These are phyloP conservation scores for Bryconaethiops microstoma DNA, from an alignment of 2,797 vertebrate species.

Conservation along the genomic window DNA sequence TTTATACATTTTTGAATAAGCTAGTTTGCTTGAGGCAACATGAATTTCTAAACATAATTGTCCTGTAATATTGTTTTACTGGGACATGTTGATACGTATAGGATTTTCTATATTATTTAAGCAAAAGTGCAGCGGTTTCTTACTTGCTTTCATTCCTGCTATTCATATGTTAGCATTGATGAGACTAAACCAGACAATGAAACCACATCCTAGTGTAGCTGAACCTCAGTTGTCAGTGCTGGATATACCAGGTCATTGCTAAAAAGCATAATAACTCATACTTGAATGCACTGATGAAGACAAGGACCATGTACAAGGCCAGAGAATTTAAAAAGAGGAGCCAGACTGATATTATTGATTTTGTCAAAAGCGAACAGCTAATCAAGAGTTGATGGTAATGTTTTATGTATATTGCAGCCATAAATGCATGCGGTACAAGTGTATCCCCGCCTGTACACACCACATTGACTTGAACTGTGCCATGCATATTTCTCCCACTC, in stretches of 20 bases:
- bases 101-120: too few species aligned
- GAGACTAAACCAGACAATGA: constrained; percentile 6
- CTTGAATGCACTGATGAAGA: constrained; percentile 45
- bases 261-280: constrained; percentile 59
- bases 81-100: too few species aligned
- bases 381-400: constrained; percentile 82
- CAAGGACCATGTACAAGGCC: constrained; percentile 64
- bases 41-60: too few species aligned
- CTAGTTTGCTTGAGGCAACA: too few species aligned
- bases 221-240: constrained; percentile 26
- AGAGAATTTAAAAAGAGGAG: constrained; percentile 60
- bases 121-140: neutral
- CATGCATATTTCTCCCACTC: constrained; percentile 94
- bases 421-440: constrained; percentile 81
- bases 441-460: constrained; percentile 74
- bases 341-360: constrained; percentile 57
- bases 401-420: constrained; percentile 85
- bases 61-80: too few species aligned
- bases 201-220: neutral
- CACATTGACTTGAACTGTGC: constrained; percentile 87
- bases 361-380: constrained; percentile 64
- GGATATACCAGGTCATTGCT: constrained; percentile 24
- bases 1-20: too few species aligned
- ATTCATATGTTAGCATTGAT: neutral
- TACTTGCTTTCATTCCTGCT: constrained; percentile 1